Evolutionary conservation across 2,113 vertebrate species (phyloP).

Genomic region (Erythrocercus mccallii): DNA sequence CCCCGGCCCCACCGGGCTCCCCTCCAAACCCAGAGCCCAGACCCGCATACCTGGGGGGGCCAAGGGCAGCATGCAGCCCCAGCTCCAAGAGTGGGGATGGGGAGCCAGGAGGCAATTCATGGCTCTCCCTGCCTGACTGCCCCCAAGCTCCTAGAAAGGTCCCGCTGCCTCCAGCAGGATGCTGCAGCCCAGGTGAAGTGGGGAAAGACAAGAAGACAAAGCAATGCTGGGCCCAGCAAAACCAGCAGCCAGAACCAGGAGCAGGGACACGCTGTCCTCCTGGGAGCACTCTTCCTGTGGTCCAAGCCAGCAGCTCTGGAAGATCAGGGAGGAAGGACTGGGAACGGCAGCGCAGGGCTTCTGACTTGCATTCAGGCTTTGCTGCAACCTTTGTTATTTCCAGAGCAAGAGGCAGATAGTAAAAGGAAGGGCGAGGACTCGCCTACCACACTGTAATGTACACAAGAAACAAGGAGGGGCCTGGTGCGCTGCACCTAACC

Average conservation of each 20-base stretch:
- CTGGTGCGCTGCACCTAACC: background rate
- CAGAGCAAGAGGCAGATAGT: background rate
- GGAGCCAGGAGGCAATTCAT: background rate
- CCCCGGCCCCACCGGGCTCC: fast-evolving
- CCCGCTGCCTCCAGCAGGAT: fast-evolving
- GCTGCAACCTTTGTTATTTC: conserved; percentile 20
- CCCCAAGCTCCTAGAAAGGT: background rate
- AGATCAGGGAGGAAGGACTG: background rate
- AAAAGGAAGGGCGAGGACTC: background rate
- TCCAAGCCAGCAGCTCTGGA: background rate
- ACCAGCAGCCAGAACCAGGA: background rate
- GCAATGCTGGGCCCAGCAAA: background rate
- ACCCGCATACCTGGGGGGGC: background rate
- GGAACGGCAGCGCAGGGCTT: background rate
- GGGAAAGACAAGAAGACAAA: background rate
- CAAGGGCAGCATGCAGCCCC: background rate
- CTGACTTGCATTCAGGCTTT: background rate
- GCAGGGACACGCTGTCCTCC: background rate
- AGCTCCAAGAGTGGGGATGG: conserved; percentile 20
- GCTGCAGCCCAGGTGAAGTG: fast-evolving
- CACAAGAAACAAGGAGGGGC: conserved; percentile 20
- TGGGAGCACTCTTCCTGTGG: fast-evolving
- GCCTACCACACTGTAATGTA: background rate
- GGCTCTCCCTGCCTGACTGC: background rate
- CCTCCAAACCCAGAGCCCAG: background rate